Evolutionary conservation across 2,113 vertebrate species (phyloP).

Genomic region (Microcebus jonahi): DNA sequence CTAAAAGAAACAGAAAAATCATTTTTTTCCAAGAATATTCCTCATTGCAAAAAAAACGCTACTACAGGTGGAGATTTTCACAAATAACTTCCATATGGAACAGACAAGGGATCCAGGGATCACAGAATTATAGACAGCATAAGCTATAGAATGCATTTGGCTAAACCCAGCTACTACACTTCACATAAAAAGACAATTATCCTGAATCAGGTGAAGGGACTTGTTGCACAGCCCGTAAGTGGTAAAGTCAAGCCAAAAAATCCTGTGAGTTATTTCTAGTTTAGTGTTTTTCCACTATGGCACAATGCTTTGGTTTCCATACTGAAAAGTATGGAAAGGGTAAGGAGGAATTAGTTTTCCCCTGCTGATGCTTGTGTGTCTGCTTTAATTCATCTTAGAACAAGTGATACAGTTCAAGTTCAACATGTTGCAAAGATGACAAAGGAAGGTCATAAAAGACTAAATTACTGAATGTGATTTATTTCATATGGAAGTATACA

Average conservation of each 20-base stretch:
- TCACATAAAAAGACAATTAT: neutral
- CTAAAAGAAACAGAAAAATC: neutral
- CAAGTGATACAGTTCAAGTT: constrained; percentile 1
- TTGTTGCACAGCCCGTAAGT: neutral
- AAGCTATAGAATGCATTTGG: neutral
- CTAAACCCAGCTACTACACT: neutral
- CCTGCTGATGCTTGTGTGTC: neutral
- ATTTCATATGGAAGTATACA: neutral
- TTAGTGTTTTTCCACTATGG: neutral
- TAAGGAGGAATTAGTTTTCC: neutral
- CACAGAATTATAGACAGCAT: neutral
- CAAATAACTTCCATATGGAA: neutral
- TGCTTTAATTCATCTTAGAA: constrained; percentile 24
- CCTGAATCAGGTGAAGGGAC: neutral
- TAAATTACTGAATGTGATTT: neutral
- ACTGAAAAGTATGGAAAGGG: neutral
- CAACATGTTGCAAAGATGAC: neutral
- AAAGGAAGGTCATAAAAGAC: neutral
- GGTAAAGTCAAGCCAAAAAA: neutral
- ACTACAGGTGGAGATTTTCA: neutral
- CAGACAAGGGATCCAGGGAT: neutral
- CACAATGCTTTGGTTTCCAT: neutral
- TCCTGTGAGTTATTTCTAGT: neutral
- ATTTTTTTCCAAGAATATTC: neutral
- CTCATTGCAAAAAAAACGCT: neutral